Conservation (phyloP, 1,140 invertebrate genomes). For the Drosophila subobscura region DNA sequence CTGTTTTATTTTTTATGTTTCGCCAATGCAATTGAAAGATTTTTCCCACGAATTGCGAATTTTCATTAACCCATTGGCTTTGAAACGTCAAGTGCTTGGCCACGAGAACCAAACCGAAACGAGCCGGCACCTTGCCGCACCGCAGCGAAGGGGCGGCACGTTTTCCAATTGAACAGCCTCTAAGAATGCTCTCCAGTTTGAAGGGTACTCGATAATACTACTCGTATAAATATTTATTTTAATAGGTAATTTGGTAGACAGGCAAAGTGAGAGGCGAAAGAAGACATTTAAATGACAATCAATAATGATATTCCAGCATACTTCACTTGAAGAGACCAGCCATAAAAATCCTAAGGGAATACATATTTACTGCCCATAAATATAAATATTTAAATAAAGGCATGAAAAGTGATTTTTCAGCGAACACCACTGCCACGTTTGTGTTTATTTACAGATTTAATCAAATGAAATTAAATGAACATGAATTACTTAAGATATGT, state of each 20-base stretch:
- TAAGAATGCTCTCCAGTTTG: slow-evolving; percentile 52
- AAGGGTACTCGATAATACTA: slow-evolving; percentile 48
- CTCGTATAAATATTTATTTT: slow-evolving; percentile 32
- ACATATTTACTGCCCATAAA: too few species aligned
- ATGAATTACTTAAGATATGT: too few species aligned
- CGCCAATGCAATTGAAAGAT: slow-evolving; percentile 62
- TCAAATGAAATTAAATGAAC: too few species aligned
- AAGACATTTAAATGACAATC: neutral
- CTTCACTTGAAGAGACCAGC: too few species aligned
- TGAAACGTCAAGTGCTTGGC: slow-evolving; percentile 72
- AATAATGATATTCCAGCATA: too few species aligned
- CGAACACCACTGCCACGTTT: too few species aligned
- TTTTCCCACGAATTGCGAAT: slow-evolving; percentile 71
- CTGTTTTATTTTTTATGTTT: slow-evolving; percentile 9
- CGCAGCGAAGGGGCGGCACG: slow-evolving; percentile 36
- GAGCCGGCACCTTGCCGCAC: slow-evolving; percentile 42
- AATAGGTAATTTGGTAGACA: slow-evolving; percentile 17
- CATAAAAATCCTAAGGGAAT: too few species aligned
- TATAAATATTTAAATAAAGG: too few species aligned
- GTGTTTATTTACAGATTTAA: too few species aligned
- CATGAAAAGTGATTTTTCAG: too few species aligned
- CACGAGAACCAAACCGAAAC: slow-evolving; percentile 45
- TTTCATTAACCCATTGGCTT: slow-evolving; percentile 75
- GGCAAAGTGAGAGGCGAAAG: slow-evolving; percentile 11
- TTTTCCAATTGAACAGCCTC: slow-evolving; percentile 56